Evolutionary conservation across 2,888 invertebrate species (phyloP), one percentile per base, ranked within the genome.

Genomic region (Trichogramma dendrolimi): DNA sequence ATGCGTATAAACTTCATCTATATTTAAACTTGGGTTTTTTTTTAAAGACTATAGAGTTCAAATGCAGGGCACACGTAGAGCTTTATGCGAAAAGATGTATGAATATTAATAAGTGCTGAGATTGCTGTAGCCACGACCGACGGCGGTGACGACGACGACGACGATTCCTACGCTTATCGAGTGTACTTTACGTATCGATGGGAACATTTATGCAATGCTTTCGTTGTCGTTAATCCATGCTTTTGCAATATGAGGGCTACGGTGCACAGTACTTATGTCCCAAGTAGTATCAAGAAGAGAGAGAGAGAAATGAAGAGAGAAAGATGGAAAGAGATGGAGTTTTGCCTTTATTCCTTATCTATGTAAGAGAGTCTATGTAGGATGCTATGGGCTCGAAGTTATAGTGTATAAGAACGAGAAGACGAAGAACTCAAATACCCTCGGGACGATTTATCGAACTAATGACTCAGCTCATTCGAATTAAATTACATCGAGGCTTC

Each of bases 51-150:
- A 43, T 40, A 14, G 6, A 42, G 53, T 14, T 53, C 6, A 38
- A 11, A 40, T 43, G 41, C 53, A 14, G 49, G 43, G 14, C 42
- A 14, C 71, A 27, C 27, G 27, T 27, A 27, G 2, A 27, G 27
- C 27, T 27, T 27, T 27, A 27, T 27, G 27, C 27, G 27, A 27
- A 27, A 27, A 27, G 27, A 27, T 27, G 27, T 27, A 76, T 78
- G 78, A 78, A 78, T 78, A 78, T 78, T 78, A 75, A 78, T 78
- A 64, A 61, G 73, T 75, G 78, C 77, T 78, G 78, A 78, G 74
- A 66, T 72, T 73, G 78, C 76, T 74, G 73, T 75, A 74, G 56
- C 55, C 43, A 39, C 49, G 53, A 39, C 27, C 27, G 27, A 27
- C 27, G 27, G 27, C 27, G 27, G 27, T 27, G 27, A 27, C 27